Evolutionary conservation across 2,888 invertebrate species (phyloP).

Genomic region (Psylliodes chrysocephalus): DNA sequence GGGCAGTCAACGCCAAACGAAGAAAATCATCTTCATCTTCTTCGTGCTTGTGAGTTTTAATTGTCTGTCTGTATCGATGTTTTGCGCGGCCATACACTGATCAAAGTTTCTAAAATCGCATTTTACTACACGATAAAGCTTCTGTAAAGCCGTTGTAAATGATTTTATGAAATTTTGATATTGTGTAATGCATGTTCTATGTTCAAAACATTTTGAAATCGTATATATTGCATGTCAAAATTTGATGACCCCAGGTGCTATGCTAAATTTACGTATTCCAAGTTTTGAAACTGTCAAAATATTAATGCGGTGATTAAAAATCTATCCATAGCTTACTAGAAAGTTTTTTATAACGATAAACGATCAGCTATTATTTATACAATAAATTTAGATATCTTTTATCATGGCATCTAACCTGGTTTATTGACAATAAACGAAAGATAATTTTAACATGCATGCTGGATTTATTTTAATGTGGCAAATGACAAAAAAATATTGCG

Average conservation of each 20-base stretch:
- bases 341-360: too few relatives aligned
- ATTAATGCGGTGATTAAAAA: too few relatives aligned
- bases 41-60: conserved; percentile 76
- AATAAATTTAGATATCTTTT: not conserved
- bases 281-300: conserved; percentile 12
- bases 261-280: conserved; percentile 18
- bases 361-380: too few relatives aligned
- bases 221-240: conserved; percentile 37
- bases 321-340: too few relatives aligned
- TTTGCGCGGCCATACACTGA: conserved; percentile 39
- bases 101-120: conserved; percentile 11
- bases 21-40: conserved; percentile 72
- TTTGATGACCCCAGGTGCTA: conserved; percentile 20
- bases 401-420: conserved; percentile 18
- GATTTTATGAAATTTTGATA: not conserved
- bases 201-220: conserved; percentile 19
- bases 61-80: conserved; percentile 61
- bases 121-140: not conserved
- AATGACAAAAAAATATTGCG: not conserved
- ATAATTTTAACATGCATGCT: conserved; percentile 19
- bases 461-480: not conserved
- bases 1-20: conserved; percentile 76
- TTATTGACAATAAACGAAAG: not conserved
- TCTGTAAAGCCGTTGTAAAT: not conserved
- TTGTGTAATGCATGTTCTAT: conserved; percentile 19